These are phyloP conservation scores for Psococerastis gibbosa DNA, from an alignment of 2,888 invertebrate species.

Conservation along the genomic window DNA sequence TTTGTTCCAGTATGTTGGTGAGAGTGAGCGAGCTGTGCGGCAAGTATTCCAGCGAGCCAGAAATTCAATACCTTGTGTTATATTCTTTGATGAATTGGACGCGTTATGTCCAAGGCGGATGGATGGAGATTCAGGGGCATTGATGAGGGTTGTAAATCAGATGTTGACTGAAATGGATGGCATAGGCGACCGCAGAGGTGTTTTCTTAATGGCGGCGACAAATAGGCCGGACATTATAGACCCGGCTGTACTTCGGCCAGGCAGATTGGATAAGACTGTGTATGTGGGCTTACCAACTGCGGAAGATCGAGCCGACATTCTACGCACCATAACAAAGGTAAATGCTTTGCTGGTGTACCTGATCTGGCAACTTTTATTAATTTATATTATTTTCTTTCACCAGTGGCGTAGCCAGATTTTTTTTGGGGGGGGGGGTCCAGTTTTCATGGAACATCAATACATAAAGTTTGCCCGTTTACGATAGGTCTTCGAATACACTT, in stretches of 20 bases:
- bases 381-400: too few species aligned
- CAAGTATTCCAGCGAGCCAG: constrained; percentile 86
- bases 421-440: too few species aligned
- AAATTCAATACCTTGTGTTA: constrained; percentile 92
- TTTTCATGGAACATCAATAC: too few species aligned
- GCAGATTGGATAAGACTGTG: constrained; percentile 74
- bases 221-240: constrained; percentile 95
- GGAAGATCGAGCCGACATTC: constrained; percentile 67
- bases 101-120: constrained; percentile 82
- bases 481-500: too few species aligned
- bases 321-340: constrained; percentile 66
- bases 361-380: too few species aligned
- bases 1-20: constrained; percentile 81
- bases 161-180: constrained; percentile 98
- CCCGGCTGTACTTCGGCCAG: constrained; percentile 76
- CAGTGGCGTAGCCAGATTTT: too few species aligned
- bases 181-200: constrained; percentile 73
- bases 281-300: constrained; percentile 75
- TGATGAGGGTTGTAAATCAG: constrained; percentile 84
- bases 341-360: too few species aligned
- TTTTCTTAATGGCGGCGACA: constrained; percentile 89
- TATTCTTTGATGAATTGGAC: constrained; percentile 98
- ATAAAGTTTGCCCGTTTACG: too few species aligned
- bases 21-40: constrained; percentile 93
- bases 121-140: constrained; percentile 52